Evolutionary conservation across 1,140 invertebrate species (phyloP).

Genomic region (Dinoponera quadriceps): DNA sequence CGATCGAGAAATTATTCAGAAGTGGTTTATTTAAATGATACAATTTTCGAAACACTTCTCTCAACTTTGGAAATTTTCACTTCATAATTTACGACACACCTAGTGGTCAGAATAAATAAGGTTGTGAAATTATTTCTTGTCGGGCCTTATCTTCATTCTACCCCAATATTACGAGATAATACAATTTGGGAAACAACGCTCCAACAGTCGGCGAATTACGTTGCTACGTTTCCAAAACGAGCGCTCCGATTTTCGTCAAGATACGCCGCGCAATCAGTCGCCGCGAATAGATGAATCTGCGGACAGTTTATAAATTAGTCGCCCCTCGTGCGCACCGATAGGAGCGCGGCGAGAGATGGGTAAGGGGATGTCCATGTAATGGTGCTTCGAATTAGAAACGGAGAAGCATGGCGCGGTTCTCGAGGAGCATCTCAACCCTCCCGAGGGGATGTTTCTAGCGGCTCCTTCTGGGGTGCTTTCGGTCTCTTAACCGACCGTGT

Average conservation of each 20-base stretch:
- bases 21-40: too few species aligned
- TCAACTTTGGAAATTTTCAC: too few species aligned
- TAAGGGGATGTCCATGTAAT: slow-evolving; percentile 70
- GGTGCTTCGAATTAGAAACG: slow-evolving; percentile 68
- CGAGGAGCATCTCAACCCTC: slow-evolving; percentile 73
- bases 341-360: slow-evolving; percentile 60
- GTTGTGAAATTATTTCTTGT: not conserved
- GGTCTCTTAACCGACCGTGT: slow-evolving; percentile 54
- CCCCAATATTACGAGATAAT: not conserved
- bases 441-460: slow-evolving; percentile 70
- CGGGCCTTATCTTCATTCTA: not conserved
- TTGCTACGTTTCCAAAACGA: slow-evolving; percentile 14
- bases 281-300: slow-evolving; percentile 62
- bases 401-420: slow-evolving; percentile 39
- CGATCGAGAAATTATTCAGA: too few species aligned
- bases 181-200: not conserved
- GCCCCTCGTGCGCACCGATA: slow-evolving; percentile 64
- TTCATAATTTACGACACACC: not conserved
- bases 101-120: not conserved
- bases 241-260: slow-evolving; percentile 62
- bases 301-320: slow-evolving; percentile 71
- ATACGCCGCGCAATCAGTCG: slow-evolving; percentile 61
- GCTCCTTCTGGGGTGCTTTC: slow-evolving; percentile 68
- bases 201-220: not conserved
- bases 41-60: too few species aligned